A percentile compares a stretch with the other conserved stretches of the same genome.
Evolutionary conservation across 2,797 vertebrate species (phyloP).

Genomic region (Microhierax caerulescens): DNA sequence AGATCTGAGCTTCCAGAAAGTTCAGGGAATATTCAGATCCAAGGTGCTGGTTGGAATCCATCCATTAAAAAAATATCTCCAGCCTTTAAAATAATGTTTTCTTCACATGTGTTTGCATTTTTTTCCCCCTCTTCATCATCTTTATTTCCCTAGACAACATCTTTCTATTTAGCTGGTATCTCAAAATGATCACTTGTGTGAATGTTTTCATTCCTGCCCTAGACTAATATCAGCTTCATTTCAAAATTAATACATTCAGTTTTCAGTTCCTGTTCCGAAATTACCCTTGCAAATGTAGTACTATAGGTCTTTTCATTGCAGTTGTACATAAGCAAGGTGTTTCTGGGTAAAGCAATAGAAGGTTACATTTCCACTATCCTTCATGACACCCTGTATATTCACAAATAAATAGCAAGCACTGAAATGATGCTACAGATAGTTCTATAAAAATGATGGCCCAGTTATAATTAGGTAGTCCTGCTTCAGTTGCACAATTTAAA

Average conservation of each 20-base stretch:
- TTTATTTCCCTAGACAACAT: slow-evolving; percentile 1
- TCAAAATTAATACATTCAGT: background rate
- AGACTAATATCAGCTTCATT: background rate
- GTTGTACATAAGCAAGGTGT: slow-evolving; percentile 32
- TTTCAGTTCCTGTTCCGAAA: background rate
- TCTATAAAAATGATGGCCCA: slow-evolving; percentile 47
- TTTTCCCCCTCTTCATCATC: background rate
- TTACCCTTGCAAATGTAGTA: background rate
- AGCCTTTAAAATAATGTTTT: slow-evolving; percentile 31
- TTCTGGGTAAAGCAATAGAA: slow-evolving; percentile 23
- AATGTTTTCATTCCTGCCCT: background rate
- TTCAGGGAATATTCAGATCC: slow-evolving; percentile 1
- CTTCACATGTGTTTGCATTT: background rate
- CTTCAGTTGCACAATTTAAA: slow-evolving; percentile 45
- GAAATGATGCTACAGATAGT: background rate
- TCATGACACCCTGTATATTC: background rate
- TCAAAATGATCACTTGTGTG: background rate
- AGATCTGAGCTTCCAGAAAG: slow-evolving; percentile 14
- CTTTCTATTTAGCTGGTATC: background rate
- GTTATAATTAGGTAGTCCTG: slow-evolving; percentile 47
- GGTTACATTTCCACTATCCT: background rate
- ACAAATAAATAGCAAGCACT: background rate
- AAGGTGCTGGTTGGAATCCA: background rate
- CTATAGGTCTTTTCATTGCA: background rate
- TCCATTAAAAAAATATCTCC: background rate